Percentiles rank a stretch among this genome's conserved stretches.
Conservation (phyloP, 2,113 vertebrate genomes). For the Embiotoca jacksoni region DNA sequence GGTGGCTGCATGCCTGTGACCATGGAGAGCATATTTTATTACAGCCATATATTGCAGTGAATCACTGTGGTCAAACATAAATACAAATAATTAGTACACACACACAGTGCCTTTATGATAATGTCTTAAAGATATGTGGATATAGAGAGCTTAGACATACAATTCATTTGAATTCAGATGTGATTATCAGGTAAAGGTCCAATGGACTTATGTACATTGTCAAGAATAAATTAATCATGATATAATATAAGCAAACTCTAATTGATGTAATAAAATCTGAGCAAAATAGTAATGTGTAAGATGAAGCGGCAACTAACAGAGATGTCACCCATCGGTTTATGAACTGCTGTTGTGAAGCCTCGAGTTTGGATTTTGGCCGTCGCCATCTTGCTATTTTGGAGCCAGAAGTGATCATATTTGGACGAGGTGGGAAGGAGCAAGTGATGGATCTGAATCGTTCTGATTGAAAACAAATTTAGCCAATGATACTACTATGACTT, state of each 20-base stretch:
- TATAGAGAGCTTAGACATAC: not conserved
- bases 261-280: not conserved
- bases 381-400: no score
- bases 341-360: no score
- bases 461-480: no score
- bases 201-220: no score
- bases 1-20: constrained; percentile 26
- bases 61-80: constrained; percentile 8
- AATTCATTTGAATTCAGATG: not conserved
- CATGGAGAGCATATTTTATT: constrained; percentile 41
- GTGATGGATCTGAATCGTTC: no score
- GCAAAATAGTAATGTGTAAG: not conserved
- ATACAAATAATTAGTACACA: constrained; percentile 36
- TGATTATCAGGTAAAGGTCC: not conserved
- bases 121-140: not conserved
- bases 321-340: no score
- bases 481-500: no score
- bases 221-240: not conserved
- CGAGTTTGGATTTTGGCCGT: no score
- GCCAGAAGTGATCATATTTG: no score
- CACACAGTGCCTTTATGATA: not conserved
- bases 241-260: not conserved
- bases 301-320: no score
- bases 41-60: constrained; percentile 21
- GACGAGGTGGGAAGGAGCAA: no score